Evolutionary conservation across 2,888 invertebrate genomes (phyloP).

Genomic region (Sarcophaga variegata): DNA sequence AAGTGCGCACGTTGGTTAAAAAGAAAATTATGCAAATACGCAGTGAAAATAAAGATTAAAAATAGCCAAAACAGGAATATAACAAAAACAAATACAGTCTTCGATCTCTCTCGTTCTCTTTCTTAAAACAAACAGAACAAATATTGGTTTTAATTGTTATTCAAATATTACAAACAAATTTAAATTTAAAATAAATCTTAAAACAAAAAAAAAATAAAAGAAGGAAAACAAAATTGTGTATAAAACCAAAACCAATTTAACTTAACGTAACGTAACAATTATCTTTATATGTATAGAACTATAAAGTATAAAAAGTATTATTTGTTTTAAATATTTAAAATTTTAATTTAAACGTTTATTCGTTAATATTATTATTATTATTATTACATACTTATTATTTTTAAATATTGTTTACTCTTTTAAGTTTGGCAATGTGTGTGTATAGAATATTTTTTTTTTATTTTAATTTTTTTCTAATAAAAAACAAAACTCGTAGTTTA

Average conservation of each 20-base stretch:
- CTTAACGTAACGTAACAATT: not conserved
- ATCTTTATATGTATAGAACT: slow-evolving; percentile 30
- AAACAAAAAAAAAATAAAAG: no score
- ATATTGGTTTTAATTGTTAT: not conserved
- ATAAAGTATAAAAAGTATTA: slow-evolving; percentile 59
- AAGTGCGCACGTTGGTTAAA: slow-evolving; percentile 81
- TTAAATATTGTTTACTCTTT: not conserved
- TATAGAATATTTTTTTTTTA: slow-evolving; percentile 15
- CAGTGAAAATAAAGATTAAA: slow-evolving; percentile 80
- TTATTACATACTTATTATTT: no score
- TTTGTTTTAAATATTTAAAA: slow-evolving; percentile 52
- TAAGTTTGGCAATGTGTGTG: slow-evolving; percentile 54
- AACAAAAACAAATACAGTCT: slow-evolving; percentile 5
- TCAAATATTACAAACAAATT: not conserved
- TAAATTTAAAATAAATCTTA: not conserved
- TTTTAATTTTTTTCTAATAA: not conserved
- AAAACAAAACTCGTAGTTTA: slow-evolving; percentile 28
- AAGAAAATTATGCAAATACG: slow-evolving; percentile 81
- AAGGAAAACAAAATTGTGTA: no score
- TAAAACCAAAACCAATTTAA: no score
- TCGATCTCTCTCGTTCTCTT: slow-evolving; percentile 10
- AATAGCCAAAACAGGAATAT: slow-evolving; percentile 13
- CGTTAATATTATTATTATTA: slow-evolving; percentile 4
- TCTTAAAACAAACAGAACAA: not conserved
- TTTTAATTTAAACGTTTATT: not conserved